phyloP scores from a whole-genome alignment of 2,113 vertebrate genomes.

The Triplophysa tibetana region DNA sequence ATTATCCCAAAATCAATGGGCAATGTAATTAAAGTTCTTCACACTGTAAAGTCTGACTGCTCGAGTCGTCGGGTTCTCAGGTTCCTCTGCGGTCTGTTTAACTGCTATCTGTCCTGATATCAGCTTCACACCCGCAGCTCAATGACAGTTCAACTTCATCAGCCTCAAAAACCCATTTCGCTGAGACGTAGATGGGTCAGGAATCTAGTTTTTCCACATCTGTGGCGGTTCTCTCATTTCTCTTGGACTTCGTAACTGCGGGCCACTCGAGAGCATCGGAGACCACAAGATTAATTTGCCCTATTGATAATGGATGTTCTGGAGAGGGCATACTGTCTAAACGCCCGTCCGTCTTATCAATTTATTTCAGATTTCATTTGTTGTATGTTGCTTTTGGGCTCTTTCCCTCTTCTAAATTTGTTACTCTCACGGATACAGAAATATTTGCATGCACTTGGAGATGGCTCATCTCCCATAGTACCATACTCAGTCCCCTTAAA shows the following conservation, averaged over 20 bases:
- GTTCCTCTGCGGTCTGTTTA: neutral
- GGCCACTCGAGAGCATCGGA: slow-evolving; percentile 17
- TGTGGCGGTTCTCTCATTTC: slow-evolving; percentile 7
- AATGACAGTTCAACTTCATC: neutral
- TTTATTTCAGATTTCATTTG: slow-evolving; percentile 6
- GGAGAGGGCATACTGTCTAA: neutral
- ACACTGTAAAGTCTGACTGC: slow-evolving; percentile 1
- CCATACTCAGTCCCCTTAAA: slow-evolving; percentile 26
- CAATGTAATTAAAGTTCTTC: slow-evolving; percentile 40
- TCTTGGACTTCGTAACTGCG: slow-evolving; percentile 12
- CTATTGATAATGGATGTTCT: slow-evolving; percentile 34
- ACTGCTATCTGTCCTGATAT: slow-evolving; percentile 8
- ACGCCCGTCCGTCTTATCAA: neutral
- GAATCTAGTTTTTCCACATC: neutral
- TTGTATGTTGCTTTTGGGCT: neutral
- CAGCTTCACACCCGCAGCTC: neutral
- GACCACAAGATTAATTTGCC: slow-evolving; percentile 28
- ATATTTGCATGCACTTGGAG: slow-evolving; percentile 20
- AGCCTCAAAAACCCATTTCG: slow-evolving; percentile 18
- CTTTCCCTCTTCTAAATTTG: neutral
- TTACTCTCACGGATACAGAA: neutral
- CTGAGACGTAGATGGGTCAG: neutral
- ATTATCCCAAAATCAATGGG: slow-evolving; percentile 28
- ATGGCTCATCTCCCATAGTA: slow-evolving; percentile 29
- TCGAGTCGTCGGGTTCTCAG: neutral